Evolutionary conservation across 37 sponge, comb jelly and placozoan genomes (phyloP), one percentile per base, ranked within the genome.

Genomic region (Ephydatia muelleri): DNA sequence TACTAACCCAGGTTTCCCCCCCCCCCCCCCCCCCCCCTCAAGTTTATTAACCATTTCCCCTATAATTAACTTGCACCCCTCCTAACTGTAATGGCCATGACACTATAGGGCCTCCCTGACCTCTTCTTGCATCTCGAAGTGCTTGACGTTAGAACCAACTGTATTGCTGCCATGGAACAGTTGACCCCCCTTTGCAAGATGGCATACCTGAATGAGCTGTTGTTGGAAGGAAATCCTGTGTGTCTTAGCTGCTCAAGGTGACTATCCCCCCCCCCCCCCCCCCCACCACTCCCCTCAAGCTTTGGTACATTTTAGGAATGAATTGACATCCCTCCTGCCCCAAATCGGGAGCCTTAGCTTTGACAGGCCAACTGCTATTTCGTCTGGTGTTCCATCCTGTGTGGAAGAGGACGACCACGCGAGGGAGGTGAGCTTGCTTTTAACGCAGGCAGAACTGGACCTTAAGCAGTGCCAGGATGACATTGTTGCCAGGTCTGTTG

Each of bases 141-240:
- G 29, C 36, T 80, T 65, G 80, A 80, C 66, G 80, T 80, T 67
- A 28, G 80, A 67, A 9, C 28, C 22, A 80, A 80, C 80, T 31
- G 67, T 2, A 65, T 80, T 57, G 37, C 78, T 78, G n/a, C 65
- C 78, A 11, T 48, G 4, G 30, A 48, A 13, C 40, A 78, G 49
- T 13, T 78, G 29, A 21, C 78, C 2, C 30, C 65, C 9, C 37
- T 78, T 78, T 28, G 78, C 48, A 64, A 57, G 43, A 38, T 76
- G 79, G 66, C 37, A 48, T 16, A 22, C 57, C 79, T 78, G 27
- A 22, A 34, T n/a, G 66, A 67, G 64, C 33, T 67, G 66, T 30
- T 57, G 65, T 23, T 84, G 68, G 76, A 84, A 22, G 76, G 76
- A 1, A 84, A 84, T 39, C 68, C 84, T 6, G 28, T 84, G 68